Conservation (phyloP, 2,888 invertebrate species). For the Glyphotaelius pellucidus region DNA sequence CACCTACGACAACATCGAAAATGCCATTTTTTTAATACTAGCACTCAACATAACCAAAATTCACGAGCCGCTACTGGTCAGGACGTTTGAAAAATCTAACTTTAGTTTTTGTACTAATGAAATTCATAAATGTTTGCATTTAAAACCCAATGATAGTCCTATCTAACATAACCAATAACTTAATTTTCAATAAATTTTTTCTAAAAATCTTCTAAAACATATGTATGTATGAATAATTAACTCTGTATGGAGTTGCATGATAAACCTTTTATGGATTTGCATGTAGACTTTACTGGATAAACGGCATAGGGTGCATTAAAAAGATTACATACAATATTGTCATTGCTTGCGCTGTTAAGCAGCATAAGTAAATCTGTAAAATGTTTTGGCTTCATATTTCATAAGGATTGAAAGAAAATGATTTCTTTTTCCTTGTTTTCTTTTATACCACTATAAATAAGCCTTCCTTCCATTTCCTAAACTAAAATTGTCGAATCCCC, state of each 20-base stretch:
- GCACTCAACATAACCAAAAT: too few species aligned
- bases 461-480: neutral
- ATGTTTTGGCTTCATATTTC: neutral
- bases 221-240: neutral
- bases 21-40: too few species aligned
- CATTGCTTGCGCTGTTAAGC: neutral
- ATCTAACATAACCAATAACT: neutral
- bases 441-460: neutral
- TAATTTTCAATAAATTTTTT: neutral
- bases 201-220: neutral
- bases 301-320: neutral
- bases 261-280: neutral
- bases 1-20: too few species aligned
- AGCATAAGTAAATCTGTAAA: neutral
- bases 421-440: neutral
- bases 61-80: too few species aligned
- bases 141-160: neutral
- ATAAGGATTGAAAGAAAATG: neutral
- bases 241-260: neutral
- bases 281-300: neutral
- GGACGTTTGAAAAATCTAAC: neutral
- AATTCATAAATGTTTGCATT: neutral
- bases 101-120: neutral
- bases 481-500: neutral
- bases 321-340: neutral